Conservation (phyloP, 2,113 vertebrate genomes). For the Bagarius yarrelli region DNA sequence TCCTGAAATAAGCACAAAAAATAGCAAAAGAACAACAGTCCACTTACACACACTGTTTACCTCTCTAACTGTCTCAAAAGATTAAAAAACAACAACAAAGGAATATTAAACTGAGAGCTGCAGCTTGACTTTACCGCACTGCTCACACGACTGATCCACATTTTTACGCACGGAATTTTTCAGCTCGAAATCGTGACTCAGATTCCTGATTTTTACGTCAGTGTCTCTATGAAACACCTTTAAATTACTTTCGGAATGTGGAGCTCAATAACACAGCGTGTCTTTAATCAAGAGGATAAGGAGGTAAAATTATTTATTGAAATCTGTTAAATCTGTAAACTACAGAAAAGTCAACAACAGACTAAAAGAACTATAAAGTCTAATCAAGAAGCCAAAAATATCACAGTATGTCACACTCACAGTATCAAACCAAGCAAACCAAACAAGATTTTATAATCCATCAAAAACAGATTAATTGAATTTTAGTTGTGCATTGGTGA, state of each 20-base stretch:
- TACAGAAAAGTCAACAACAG: not conserved
- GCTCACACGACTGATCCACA: not conserved
- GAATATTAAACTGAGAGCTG: not conserved
- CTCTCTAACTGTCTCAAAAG: not conserved
- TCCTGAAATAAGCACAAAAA: not conserved
- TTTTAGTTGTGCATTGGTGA: not conserved
- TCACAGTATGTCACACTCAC: not conserved
- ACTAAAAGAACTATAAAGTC: not conserved
- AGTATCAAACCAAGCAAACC: too few species aligned
- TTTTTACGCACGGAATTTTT: slow-evolving; percentile 8
- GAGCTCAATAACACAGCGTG: not conserved
- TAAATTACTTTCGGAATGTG: not conserved
- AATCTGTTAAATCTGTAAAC: not conserved
- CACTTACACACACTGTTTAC: not conserved
- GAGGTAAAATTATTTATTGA: too few species aligned
- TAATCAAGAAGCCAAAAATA: not conserved
- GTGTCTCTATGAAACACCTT: not conserved
- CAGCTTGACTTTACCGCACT: not conserved
- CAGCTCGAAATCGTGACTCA: not conserved
- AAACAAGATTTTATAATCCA: not conserved
- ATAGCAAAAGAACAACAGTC: not conserved
- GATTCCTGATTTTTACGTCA: not conserved
- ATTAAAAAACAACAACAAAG: not conserved
- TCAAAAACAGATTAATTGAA: not conserved
- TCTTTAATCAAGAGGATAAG: not conserved